Percentiles rank a stretch among this genome's conserved stretches.
Evolutionary conservation across 2,113 vertebrate genomes (phyloP).

Genomic region (Elachura formosa): DNA sequence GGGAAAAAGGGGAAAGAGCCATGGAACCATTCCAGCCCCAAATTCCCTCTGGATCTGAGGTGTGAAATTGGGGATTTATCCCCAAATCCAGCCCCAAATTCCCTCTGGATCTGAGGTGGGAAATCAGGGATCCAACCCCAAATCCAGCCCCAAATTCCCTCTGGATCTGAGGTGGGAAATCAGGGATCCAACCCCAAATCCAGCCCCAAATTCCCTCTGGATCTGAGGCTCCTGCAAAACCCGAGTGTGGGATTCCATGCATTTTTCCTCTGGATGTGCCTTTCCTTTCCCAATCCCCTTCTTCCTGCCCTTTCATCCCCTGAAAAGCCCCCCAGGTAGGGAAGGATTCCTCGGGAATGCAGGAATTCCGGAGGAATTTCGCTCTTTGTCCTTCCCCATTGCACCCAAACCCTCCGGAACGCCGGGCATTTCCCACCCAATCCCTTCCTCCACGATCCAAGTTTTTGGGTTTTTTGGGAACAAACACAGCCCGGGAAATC

Average conservation of each 20-base stretch:
- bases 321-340: background rate
- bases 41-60: no score
- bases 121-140: background rate
- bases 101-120: background rate
- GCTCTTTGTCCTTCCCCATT: background rate
- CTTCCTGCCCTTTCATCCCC: background rate
- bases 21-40: no score
- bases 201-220: background rate
- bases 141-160: background rate
- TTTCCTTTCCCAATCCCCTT: background rate
- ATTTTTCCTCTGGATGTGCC: background rate
- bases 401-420: background rate
- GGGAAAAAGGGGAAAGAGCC: background rate
- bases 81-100: background rate
- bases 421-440: background rate
- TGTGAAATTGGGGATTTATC: no score
- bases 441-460: background rate
- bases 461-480: background rate
- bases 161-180: background rate
- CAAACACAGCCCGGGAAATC: background rate
- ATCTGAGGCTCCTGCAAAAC: background rate
- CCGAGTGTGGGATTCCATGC: background rate
- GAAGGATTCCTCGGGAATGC: background rate
- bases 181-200: background rate
- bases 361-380: background rate